phyloP scores from a whole-genome alignment of 2,113 vertebrate genomes.

The Zosterops hypoxanthus region DNA sequence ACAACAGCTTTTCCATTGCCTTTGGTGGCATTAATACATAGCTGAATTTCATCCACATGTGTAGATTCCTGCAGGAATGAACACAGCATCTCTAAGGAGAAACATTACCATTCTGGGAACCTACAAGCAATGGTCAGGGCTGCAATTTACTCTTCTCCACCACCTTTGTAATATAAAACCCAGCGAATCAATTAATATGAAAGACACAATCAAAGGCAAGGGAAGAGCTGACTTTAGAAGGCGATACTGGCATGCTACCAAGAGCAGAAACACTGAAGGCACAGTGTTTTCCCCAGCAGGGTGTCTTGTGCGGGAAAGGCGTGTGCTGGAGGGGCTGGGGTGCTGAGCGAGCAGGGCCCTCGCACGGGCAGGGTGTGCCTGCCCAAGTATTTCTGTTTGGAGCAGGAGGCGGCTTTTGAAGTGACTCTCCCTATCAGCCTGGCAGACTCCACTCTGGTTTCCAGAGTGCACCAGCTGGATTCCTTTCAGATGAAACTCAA shows the following conservation, averaged over 20 bases:
- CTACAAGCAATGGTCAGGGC: background rate
- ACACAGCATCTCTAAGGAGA: background rate
- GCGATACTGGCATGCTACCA: fast-evolving
- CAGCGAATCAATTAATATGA: background rate
- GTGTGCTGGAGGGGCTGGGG: background rate
- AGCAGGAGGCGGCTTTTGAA: background rate
- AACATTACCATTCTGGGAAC: fast-evolving
- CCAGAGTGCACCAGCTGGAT: background rate
- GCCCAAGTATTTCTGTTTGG: background rate
- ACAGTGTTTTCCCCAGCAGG: background rate
- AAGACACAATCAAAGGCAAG: background rate
- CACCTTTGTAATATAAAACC: background rate
- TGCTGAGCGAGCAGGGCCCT: background rate
- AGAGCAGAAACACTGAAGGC: background rate
- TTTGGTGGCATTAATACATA: background rate
- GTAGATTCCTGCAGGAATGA: background rate
- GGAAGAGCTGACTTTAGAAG: background rate
- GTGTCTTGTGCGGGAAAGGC: background rate
- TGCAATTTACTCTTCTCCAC: background rate
- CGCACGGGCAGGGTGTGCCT: background rate
- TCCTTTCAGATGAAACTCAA: background rate
- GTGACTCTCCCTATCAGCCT: background rate
- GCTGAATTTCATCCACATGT: fast-evolving
- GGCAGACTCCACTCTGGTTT: background rate
- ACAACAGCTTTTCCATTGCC: background rate